Evolutionary conservation across 2,888 invertebrate genomes (phyloP).

Genomic region (Tenthredo scrophulariae): DNA sequence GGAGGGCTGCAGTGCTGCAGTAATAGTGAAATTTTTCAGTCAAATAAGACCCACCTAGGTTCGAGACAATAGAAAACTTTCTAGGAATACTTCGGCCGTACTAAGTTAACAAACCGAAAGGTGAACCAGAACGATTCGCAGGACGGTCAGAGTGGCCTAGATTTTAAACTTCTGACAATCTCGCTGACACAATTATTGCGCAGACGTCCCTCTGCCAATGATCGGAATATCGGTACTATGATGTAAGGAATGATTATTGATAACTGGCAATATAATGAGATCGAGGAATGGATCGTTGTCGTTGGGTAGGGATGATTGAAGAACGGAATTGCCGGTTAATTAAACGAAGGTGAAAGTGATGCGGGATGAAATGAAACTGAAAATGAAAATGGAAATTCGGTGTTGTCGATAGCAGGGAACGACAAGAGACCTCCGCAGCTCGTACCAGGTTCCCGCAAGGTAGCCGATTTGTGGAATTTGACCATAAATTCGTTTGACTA

Average conservation of each 20-base stretch:
- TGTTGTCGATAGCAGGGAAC: background rate
- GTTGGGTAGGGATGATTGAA: background rate
- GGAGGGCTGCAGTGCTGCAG: background rate
- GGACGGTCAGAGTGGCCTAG: slow-evolving; percentile 38
- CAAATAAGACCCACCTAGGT: background rate
- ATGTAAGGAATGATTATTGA: background rate
- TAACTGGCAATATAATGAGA: background rate
- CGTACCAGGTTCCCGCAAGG: slow-evolving; percentile 24
- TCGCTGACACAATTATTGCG: slow-evolving; percentile 30
- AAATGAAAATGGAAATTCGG: slow-evolving; percentile 19
- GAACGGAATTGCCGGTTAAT: background rate
- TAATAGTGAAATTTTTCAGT: slow-evolving; percentile 51
- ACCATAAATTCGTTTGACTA: slow-evolving; percentile 47
- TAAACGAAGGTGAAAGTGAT: background rate
- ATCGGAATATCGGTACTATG: background rate
- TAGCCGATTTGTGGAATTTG: slow-evolving; percentile 47
- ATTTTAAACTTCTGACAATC: slow-evolving; percentile 6
- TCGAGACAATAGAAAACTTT: slow-evolving; percentile 39
- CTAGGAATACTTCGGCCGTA: slow-evolving; percentile 27
- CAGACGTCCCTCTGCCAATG: background rate
- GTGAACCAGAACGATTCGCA: slow-evolving; percentile 23
- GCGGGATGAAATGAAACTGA: background rate
- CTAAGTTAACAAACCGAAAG: slow-evolving; percentile 9
- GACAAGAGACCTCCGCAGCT: slow-evolving; percentile 3
- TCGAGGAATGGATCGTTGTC: background rate